These are phyloP conservation scores for Actenoides lindsayi DNA, from an alignment of 2,113 vertebrate species.

Conservation along the genomic window DNA sequence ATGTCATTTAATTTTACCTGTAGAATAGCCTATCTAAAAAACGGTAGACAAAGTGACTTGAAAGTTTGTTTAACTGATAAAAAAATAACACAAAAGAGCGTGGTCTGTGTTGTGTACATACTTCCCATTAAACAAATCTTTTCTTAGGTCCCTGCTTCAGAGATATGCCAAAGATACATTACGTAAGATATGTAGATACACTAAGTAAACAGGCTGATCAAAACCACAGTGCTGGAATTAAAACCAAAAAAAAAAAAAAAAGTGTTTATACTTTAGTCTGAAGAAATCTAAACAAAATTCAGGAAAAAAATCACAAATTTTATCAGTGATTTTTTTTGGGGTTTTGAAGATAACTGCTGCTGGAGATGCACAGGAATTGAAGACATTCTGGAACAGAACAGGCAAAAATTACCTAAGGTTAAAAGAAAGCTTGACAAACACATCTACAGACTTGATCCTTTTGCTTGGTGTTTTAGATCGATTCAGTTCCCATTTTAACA, in stretches of 20 bases:
- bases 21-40: neutral
- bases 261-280: neutral
- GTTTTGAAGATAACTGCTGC: neutral
- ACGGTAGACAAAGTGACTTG: neutral
- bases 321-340: neutral
- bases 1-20: neutral
- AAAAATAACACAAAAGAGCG: neutral
- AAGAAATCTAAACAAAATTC: neutral
- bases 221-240: neutral
- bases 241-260: too few species aligned
- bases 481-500: neutral
- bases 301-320: neutral
- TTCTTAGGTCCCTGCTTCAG: neutral
- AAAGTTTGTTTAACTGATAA: conserved; percentile 6
- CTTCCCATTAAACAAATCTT: neutral
- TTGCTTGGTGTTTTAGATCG: neutral
- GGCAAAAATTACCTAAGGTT: neutral
- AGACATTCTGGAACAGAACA: neutral
- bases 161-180: neutral
- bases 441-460: neutral
- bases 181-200: neutral
- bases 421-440: neutral
- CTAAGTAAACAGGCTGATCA: neutral
- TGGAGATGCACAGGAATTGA: neutral
- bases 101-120: neutral